Conservation (phyloP, 2,797 vertebrate genomes). For the Lithobates sylvaticus region DNA sequence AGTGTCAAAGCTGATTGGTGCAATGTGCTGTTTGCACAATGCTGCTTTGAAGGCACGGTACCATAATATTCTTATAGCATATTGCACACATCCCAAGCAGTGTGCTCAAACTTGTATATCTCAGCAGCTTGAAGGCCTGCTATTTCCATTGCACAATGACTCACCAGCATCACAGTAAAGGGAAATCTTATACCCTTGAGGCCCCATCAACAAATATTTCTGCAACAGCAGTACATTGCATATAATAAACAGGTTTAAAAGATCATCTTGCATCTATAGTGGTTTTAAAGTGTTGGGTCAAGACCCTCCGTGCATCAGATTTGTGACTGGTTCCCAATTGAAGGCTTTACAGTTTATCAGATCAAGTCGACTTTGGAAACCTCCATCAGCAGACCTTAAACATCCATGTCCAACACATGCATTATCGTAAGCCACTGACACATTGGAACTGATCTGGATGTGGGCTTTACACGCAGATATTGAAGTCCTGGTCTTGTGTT, state of each 20-base stretch:
- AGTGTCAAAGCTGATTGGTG: conserved; percentile 28
- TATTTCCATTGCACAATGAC: neutral
- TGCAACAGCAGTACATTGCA: conserved; percentile 14
- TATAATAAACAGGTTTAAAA: conserved; percentile 1
- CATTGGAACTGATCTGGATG: neutral
- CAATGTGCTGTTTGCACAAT: neutral
- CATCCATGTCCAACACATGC: conserved; percentile 12
- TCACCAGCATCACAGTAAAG: neutral
- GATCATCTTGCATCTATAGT: conserved; percentile 10
- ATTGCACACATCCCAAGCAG: neutral
- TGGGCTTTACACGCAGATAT: neutral
- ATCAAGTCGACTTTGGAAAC: neutral
- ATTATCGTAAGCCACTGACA: neutral
- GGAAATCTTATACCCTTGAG: neutral
- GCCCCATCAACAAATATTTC: neutral
- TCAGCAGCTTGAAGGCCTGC: neutral
- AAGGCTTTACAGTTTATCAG: conserved; percentile 7
- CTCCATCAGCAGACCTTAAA: neutral
- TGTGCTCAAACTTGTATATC: neutral
- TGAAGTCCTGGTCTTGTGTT: conserved; percentile 17
- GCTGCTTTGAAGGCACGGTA: conserved; percentile 31
- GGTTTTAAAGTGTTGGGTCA: neutral
- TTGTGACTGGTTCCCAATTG: neutral
- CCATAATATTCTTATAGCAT: neutral
- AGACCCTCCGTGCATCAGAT: neutral